Base-by-base conservation (phyloP, 2,113 vertebrate species). In the Percopsis transmontana region DNA sequence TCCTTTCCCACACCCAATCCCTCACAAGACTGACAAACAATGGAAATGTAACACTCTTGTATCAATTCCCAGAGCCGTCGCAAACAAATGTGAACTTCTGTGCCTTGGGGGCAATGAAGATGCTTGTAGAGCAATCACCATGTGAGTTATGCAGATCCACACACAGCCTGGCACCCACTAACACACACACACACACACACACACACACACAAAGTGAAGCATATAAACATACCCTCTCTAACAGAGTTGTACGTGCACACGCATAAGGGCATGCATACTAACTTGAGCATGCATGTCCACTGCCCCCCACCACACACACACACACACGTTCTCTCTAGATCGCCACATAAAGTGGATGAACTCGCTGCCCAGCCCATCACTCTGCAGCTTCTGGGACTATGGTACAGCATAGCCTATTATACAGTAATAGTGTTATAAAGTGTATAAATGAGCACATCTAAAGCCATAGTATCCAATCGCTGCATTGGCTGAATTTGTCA, bases 61-160 rank as follows among this genome's bases (percentile, higher is more conserved):
- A 24, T 23, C n/a, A 61, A 79, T 70, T 75, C 65, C 40, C 62
- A n/a, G 8, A 19, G 19, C 20, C 2, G 40, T 64, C 15, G 48
- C 5, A 53, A 40, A 58, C 33, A 79, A 81, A 83, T 33, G 41
- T 50, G 40, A 62, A 72, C 44, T 65, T 70, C 48, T 18, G 39
- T 66, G 74, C 68, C 74, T 65, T 5, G 7, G 38, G 50, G 66
- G 65, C 47, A 48, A 11, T 21, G 14, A 41, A 70, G 55, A 66
- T 64, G 57, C 76, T 68, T 71, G 47, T 20, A 76, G 13, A 57
- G 56, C 33, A 69, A 74, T 58, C 54, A 54, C 59, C 20, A 55
- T 52, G 51, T 23, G 57, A 71, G 60, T 60, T 76, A 57, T 52
- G 41, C 60, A 52, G n/a, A 56, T 19, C 19, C 33, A 53, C 57